Conservation (phyloP, 2,797 vertebrate species). For the Pipistrellus kuhlii region DNA sequence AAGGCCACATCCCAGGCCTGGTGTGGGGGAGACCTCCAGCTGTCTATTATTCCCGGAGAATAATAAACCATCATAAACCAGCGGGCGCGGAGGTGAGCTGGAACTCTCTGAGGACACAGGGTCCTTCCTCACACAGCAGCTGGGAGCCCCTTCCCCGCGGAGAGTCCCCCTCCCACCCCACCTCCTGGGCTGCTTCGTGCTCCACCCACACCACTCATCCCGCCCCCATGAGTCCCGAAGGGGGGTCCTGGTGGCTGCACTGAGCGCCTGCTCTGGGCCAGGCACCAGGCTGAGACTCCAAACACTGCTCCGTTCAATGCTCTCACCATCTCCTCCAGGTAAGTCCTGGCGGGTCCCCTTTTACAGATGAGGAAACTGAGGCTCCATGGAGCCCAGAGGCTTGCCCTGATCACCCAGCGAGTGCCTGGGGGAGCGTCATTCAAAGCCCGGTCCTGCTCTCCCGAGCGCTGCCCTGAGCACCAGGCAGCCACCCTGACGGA, state of each 20-base stretch:
- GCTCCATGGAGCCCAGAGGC: not conserved
- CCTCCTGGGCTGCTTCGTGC: not conserved
- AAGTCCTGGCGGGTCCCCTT: not conserved
- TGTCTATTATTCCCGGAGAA: not conserved
- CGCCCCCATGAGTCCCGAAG: not conserved
- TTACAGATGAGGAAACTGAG: slow-evolving; percentile 34
- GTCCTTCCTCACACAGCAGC: not conserved
- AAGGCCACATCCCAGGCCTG: not conserved
- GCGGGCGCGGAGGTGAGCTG: not conserved
- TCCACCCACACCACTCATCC: no score
- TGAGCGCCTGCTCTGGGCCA: not conserved
- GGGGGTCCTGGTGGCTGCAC: no score
- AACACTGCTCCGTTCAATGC: not conserved
- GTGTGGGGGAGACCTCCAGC: not conserved
- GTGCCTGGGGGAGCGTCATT: not conserved
- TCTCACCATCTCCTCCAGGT: not conserved
- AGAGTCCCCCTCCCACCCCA: not conserved
- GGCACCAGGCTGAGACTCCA: not conserved
- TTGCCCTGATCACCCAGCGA: not conserved
- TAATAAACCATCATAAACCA: not conserved
- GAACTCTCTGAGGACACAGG: not conserved
- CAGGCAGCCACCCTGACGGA: no score
- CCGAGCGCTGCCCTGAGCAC: not conserved
- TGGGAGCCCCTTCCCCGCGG: not conserved
- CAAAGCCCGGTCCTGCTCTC: not conserved